Percentiles rank a stretch among this genome's conserved stretches.
Evolutionary conservation across 2,113 vertebrate species (phyloP).

Genomic region (Mohoua ochrocephala): DNA sequence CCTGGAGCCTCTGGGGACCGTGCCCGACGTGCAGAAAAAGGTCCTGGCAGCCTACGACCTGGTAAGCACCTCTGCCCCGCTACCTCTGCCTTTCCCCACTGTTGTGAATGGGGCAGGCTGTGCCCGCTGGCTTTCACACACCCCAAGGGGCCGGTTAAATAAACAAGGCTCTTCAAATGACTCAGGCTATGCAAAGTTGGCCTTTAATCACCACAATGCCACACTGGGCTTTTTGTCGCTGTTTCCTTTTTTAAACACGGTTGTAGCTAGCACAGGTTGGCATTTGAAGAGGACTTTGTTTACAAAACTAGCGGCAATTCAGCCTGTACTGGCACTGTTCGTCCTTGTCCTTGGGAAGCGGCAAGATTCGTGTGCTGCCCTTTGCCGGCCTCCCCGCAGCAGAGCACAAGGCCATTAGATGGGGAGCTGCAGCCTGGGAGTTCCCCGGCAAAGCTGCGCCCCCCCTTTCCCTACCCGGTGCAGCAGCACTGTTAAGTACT

Average conservation of each 20-base stretch:
- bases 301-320: not conserved
- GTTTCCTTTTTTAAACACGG: not conserved
- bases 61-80: constrained; percentile 65
- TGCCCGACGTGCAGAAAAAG: constrained; percentile 87
- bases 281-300: not conserved
- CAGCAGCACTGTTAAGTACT: not conserved
- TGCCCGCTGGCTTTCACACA: not conserved
- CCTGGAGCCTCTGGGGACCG: constrained; percentile 80
- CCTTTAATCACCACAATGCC: not conserved
- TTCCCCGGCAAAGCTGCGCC: not conserved
- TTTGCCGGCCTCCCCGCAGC: not conserved
- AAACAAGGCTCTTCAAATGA: not conserved
- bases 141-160: not conserved
- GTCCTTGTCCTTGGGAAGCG: not conserved
- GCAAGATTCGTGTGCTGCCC: not conserved
- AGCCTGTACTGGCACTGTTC: not conserved
- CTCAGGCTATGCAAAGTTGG: not conserved
- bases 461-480: accelerated
- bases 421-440: not conserved
- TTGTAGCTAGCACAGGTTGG: not conserved
- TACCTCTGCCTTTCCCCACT: not conserved
- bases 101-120: accelerated
- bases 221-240: not conserved
- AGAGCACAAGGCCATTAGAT: not conserved
- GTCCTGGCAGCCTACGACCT: constrained; percentile 87